Conservation (phyloP, 1,140 invertebrate genomes). For the Drosophila hydei region DNA sequence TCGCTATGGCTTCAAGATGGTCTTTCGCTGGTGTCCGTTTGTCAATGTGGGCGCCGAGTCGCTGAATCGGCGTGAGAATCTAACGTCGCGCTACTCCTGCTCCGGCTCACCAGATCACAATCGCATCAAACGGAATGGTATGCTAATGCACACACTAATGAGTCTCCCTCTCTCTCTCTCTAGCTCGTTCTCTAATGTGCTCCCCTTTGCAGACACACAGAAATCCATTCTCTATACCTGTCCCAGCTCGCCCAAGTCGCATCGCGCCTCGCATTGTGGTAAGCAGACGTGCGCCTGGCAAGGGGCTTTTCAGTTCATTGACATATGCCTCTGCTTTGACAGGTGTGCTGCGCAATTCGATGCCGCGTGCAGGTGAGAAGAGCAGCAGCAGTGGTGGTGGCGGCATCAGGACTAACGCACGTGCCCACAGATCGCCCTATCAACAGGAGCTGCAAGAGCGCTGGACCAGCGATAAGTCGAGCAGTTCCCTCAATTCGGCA, state of each 20-base stretch:
- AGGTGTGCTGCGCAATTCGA: slow-evolving; percentile 55
- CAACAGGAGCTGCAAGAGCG: slow-evolving; percentile 69
- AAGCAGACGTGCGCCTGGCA: slow-evolving; percentile 32
- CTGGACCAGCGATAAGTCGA: slow-evolving; percentile 47
- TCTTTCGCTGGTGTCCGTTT: slow-evolving; percentile 92
- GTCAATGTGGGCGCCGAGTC: slow-evolving; percentile 88
- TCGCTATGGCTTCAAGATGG: slow-evolving; percentile 93
- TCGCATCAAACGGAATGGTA: slow-evolving; percentile 89
- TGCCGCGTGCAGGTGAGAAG: slow-evolving; percentile 42
- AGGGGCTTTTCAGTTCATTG: background rate
- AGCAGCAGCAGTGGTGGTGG: slow-evolving; percentile 25
- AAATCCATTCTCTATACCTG: slow-evolving; percentile 83
- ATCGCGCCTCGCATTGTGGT: slow-evolving; percentile 80
- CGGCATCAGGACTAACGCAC: slow-evolving; percentile 19
- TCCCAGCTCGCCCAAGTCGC: slow-evolving; percentile 78
- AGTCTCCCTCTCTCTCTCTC: background rate
- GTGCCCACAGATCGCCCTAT: slow-evolving; percentile 35
- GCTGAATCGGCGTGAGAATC: slow-evolving; percentile 87
- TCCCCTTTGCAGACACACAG: slow-evolving; percentile 70
- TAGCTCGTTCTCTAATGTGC: background rate
- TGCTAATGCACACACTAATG: too few relatives aligned
- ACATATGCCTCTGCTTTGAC: background rate
- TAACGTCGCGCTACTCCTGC: slow-evolving; percentile 89
- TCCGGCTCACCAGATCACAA: slow-evolving; percentile 89
- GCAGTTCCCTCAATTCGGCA: slow-evolving; percentile 1